phyloP scores from a whole-genome alignment of 2,797 vertebrate genomes.

The Sparus aurata region DNA sequence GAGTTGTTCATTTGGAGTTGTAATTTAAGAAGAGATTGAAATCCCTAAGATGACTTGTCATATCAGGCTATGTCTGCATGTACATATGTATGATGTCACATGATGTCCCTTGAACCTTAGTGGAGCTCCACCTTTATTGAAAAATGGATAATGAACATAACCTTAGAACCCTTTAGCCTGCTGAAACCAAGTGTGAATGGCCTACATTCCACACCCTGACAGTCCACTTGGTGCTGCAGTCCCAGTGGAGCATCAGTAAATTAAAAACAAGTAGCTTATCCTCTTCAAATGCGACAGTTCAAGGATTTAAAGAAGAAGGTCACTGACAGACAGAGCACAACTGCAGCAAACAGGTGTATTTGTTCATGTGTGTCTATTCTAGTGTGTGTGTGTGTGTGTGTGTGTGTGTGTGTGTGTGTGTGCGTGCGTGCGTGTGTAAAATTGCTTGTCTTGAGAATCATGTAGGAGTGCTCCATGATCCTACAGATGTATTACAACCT shows the following conservation, averaged over 20 bases:
- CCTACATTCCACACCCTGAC: constrained; percentile 34
- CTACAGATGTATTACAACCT: constrained; percentile 45
- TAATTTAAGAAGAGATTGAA: no score
- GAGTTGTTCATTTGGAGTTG: no score
- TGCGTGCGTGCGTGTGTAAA: constrained; percentile 20
- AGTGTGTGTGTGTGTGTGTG: background rate
- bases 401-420: constrained; percentile 6
- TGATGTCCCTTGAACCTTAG: constrained; percentile 3
- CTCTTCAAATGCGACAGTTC: constrained; percentile 29
- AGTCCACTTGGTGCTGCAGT: constrained; percentile 26
- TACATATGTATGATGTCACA: background rate
- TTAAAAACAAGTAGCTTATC: constrained; percentile 42
- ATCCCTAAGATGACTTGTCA: no score
- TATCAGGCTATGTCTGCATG: constrained; percentile 7
- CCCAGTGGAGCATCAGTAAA: constrained; percentile 25
- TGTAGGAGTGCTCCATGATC: constrained; percentile 15
- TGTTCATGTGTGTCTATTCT: constrained; percentile 22
- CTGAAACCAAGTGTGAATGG: constrained; percentile 22
- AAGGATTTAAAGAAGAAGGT: constrained; percentile 41
- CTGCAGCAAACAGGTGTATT: constrained; percentile 14
- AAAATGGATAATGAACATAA: constrained; percentile 53
- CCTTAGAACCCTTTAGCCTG: constrained; percentile 44
- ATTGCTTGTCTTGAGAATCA: constrained; percentile 49
- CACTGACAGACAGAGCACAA: constrained; percentile 18
- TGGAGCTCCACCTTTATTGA: constrained; percentile 39